Percentiles rank a stretch among this genome's conserved stretches.
Evolutionary conservation across 2,888 invertebrate genomes (phyloP).

Genomic region (Cerceris ruficornis): DNA sequence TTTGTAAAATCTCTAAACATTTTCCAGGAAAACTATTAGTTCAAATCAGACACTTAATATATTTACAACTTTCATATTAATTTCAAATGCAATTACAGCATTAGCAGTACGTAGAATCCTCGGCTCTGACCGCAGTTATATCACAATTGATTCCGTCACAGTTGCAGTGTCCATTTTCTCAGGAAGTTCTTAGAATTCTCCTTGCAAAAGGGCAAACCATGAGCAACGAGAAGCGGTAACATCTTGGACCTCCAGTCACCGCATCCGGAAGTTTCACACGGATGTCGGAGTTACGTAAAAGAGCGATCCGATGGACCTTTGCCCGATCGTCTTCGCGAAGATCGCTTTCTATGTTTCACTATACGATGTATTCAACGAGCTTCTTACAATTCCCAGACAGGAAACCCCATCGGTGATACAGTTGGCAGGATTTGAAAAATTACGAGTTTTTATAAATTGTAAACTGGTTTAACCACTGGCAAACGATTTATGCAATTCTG

Average conservation of each 20-base stretch:
- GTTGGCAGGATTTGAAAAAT: too few relatives aligned
- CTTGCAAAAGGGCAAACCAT: not conserved
- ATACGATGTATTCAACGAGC: conserved; percentile 2
- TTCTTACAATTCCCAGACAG: not conserved
- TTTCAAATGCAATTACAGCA: too few relatives aligned
- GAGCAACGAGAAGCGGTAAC: not conserved
- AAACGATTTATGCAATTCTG: too few relatives aligned
- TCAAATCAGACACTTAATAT: too few relatives aligned
- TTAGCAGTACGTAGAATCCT: too few relatives aligned
- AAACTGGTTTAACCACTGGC: too few relatives aligned
- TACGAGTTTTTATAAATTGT: too few relatives aligned
- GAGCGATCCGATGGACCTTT: conserved; percentile 61
- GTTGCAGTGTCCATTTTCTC: not conserved
- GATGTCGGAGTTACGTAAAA: conserved; percentile 35
- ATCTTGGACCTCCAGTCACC: conserved; percentile 2
- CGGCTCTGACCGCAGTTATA: too few relatives aligned
- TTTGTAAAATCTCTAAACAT: too few relatives aligned
- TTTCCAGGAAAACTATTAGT: too few relatives aligned
- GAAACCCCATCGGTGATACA: too few relatives aligned
- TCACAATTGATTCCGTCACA: not conserved
- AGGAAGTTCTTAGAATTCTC: not conserved
- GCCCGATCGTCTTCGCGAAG: conserved; percentile 71
- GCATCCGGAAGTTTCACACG: conserved; percentile 37
- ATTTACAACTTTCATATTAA: too few relatives aligned
- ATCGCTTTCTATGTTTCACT: conserved; percentile 68